These are phyloP conservation scores for Vombatus ursinus DNA, from an alignment of 2,113 vertebrate species.

Conservation along the genomic window DNA sequence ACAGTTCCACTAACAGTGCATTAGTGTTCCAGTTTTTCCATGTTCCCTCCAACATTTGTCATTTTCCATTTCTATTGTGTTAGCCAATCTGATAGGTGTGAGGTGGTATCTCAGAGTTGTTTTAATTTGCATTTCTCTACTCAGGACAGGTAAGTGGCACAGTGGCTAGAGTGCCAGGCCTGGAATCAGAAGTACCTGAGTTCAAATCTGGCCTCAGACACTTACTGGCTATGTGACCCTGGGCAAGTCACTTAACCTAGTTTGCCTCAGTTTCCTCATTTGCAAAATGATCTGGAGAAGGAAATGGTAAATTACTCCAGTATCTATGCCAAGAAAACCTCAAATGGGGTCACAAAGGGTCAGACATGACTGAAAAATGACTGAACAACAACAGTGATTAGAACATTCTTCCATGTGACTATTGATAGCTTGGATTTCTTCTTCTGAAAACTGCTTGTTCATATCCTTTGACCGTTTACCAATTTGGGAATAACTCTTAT, in stretches of 20 bases:
- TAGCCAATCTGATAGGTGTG: not conserved
- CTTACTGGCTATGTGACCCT: not conserved
- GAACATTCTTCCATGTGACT: not conserved
- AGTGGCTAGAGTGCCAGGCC: not conserved
- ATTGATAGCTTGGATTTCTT: not conserved
- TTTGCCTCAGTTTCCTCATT: not conserved
- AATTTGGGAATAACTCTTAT: not conserved
- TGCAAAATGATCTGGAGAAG: not conserved
- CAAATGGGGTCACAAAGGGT: not conserved
- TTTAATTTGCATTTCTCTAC: not conserved
- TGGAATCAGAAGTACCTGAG: not conserved
- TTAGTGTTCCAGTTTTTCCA: not conserved
- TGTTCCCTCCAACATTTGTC: not conserved
- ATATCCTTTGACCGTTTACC: not conserved
- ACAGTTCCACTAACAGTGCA: not conserved
- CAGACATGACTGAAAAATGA: not conserved
- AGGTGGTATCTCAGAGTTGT: not conserved
- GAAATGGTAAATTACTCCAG: not conserved
- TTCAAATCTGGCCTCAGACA: not conserved
- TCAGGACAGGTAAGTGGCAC: not conserved
- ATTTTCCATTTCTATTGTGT: not conserved
- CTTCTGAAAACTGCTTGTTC: not conserved
- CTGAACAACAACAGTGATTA: not conserved
- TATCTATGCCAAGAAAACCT: not conserved
- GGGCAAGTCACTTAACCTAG: not conserved